Conservation (phyloP, 2,797 vertebrate species). For the Anas bernieri region DNA sequence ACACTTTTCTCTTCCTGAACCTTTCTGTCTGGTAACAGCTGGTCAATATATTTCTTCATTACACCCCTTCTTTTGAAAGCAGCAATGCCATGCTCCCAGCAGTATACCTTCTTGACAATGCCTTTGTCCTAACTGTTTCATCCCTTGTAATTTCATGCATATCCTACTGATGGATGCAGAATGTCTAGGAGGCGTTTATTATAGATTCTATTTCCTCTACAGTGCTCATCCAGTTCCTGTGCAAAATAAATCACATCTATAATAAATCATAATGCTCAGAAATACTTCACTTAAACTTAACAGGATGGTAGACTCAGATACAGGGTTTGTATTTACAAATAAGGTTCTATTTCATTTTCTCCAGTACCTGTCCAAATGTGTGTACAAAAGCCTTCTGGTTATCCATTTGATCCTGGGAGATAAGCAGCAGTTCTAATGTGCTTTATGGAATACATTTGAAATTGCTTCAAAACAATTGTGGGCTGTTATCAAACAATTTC, state of each 20-base stretch:
- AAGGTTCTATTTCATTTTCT: conserved; percentile 7
- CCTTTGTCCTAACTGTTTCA: conserved; percentile 10
- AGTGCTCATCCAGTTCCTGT: not conserved
- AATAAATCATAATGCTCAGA: conserved; percentile 2
- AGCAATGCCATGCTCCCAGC: not conserved
- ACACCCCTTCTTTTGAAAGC: not conserved
- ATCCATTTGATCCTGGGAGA: not conserved
- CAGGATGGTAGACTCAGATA: not conserved
- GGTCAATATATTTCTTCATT: conserved; percentile 58
- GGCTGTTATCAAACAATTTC: conserved; percentile 21
- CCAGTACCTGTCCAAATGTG: not conserved
- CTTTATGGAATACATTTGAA: not conserved
- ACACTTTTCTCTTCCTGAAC: conserved; percentile 37
- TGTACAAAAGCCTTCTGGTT: not conserved
- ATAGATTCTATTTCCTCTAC: conserved; percentile 10
- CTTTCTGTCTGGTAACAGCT: conserved; percentile 41
- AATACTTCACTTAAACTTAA: not conserved
- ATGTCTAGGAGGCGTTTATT: not conserved
- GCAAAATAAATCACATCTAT: not conserved
- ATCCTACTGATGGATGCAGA: not conserved
- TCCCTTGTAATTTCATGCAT: conserved; percentile 14
- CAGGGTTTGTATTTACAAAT: not conserved
- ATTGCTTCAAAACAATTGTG: conserved; percentile 23
- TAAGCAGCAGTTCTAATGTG: conserved; percentile 4
- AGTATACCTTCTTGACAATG: not conserved